Evolutionary conservation across 2,888 invertebrate species (phyloP), one percentile per base, ranked within the genome.

Genomic region (Sisyra terminalis): DNA sequence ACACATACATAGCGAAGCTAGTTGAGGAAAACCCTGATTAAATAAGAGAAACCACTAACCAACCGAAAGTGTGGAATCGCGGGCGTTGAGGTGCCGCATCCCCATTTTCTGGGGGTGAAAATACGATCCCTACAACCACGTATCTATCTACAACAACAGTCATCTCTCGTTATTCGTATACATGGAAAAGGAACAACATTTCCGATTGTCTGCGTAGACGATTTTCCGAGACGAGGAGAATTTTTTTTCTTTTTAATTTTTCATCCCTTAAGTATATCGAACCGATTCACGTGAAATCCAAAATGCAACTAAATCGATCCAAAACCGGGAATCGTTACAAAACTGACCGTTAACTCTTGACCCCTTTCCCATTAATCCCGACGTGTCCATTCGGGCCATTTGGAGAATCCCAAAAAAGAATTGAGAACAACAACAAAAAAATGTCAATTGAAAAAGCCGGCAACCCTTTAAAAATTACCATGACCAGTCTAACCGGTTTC

Each of bases 21-120:
- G 37, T 37, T 37, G 37, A 17, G 40, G 42, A 18, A 34, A 42
- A 42, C 42, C 42, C 35, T 42, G 42, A 42, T 42, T 42, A 42
- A 42, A 42, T 42, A 34, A 42, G 14, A 42, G 29, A 42, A 42
- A 42, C 42, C 42, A 35, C 42, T 42, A 42, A 42, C 42, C 29
- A 42, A 42, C 42, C 42, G n/a, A 42, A 42, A 40, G 40, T 40
- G 40, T 30, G 40, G 30, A 17, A 18, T 37, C 24, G 24, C 24
- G 24, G 24, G 24, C 24, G 24, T 24, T 24, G 24, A 24, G 24
- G 24, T 24, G 24, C 24, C 24, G 24, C 7, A 24, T 24, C 24
- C 24, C 24, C 24, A 24, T 24, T 24, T 24, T 24, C 24, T 24
- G 24, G 24, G 24, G 24, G 24, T 24, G 24, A 24, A 24, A 24